Conservation (phyloP, 2,888 invertebrate species). For the Rhyacophila evoluta region DNA sequence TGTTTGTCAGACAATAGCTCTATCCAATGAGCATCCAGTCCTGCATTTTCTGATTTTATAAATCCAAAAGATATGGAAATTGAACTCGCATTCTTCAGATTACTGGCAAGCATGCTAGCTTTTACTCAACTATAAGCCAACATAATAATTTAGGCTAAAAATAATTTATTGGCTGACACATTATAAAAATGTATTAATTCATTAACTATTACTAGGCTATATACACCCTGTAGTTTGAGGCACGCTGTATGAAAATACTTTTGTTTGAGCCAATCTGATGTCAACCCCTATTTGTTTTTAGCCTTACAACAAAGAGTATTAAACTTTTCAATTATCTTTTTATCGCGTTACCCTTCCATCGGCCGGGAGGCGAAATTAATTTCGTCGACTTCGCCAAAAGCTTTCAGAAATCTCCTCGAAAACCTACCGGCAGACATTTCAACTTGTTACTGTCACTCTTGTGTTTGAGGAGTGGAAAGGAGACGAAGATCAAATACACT, state of each 20-base stretch:
- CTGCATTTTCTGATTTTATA: no score
- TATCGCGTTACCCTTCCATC: slow-evolving; percentile 72
- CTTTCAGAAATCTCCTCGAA: slow-evolving; percentile 50
- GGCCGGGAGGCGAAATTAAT: slow-evolving; percentile 64
- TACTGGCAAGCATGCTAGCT: no score
- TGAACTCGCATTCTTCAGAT: no score
- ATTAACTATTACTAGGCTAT: no score
- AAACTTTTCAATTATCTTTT: slow-evolving; percentile 71
- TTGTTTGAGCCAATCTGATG: slow-evolving; percentile 55
- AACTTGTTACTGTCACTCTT: slow-evolving; percentile 53
- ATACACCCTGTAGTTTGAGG: not conserved
- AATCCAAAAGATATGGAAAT: no score
- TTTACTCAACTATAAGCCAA: no score
- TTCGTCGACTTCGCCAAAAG: slow-evolving; percentile 66
- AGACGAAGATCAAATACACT: slow-evolving; percentile 28
- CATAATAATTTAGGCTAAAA: no score
- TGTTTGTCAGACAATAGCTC: no score
- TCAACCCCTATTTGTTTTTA: slow-evolving; percentile 55
- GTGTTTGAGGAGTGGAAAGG: slow-evolving; percentile 32
- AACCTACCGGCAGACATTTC: slow-evolving; percentile 52
- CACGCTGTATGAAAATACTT: slow-evolving; percentile 47
- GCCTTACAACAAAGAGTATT: slow-evolving; percentile 57
- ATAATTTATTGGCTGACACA: no score
- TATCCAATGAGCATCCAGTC: no score
- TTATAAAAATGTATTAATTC: no score